Base-by-base conservation (phyloP, 2,113 vertebrate species). In the Eulemur macaco region DNA sequence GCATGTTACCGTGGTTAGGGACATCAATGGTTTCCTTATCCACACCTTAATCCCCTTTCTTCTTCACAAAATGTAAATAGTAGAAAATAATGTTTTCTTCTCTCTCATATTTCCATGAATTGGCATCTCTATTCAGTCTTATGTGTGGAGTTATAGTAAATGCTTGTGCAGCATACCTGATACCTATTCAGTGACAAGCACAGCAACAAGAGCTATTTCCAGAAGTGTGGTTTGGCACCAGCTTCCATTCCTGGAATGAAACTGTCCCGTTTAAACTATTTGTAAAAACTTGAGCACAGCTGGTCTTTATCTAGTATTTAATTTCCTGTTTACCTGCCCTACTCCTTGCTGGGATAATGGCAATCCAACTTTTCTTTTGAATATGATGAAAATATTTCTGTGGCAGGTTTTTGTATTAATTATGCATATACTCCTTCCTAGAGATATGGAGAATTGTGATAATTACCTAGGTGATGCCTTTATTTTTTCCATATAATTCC, bases 301-400 rank as follows among this genome's bases (percentile, higher is more conserved):
- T 97, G 94, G 73, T 98, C 50, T 82, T 92, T 95, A 64, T n/a
- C 37, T 91, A 89, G 34, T 95, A 52, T 97, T 94, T 71, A 60
- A 81, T 98, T 98, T 98, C 96, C 94, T 92, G 50, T 85, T 39
- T 77, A 39, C 71, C 78, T 96, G 8, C 69, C 95, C 31, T 78
- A 10, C 18, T 60, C 15, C 58, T 87, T 45, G 83, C 42, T 89
- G 50, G 23, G 50, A 64, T 94, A 86, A 68, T 56, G 91, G 18
- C 84, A 89, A 45, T 58, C n/a, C 73, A 95, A 50, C 5, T 95
- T 88, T 96, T 82, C 73, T 96, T 90, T 96, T 87, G 47, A 91
- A 66, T 78, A 31, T 78, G 63, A 81, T 91, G 29, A 47, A 87
- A 68, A 96, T 92, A 58, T 95, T 96, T 89, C 66, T 78, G 29